Conservation (phyloP, 2,113 vertebrate genomes). For the Cavia aperea region DNA sequence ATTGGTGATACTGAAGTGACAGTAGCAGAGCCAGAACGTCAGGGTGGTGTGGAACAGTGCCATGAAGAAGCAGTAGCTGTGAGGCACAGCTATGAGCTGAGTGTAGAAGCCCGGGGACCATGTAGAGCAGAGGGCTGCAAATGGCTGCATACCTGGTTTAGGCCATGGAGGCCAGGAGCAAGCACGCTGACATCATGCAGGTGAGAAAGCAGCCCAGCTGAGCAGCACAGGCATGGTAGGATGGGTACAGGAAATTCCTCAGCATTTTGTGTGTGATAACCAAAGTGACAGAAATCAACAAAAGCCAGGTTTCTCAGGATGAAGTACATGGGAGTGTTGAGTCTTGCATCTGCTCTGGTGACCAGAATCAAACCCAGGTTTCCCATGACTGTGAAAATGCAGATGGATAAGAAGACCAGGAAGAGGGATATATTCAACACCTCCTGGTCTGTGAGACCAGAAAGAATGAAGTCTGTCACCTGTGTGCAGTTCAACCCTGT, state of each 20-base stretch:
- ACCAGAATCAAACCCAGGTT: too few relatives aligned
- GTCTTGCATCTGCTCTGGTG: too few relatives aligned
- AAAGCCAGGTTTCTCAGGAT: not conserved
- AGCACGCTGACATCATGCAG: not conserved
- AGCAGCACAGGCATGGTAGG: constrained; percentile 40
- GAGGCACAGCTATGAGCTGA: too few relatives aligned
- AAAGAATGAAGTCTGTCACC: constrained; percentile 26
- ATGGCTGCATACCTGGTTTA: constrained; percentile 60
- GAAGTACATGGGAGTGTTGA: too few relatives aligned
- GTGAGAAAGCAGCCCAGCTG: constrained; percentile 35
- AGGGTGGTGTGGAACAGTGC: too few relatives aligned
- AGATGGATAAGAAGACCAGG: too few relatives aligned
- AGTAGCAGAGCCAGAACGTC: too few relatives aligned
- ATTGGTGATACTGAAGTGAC: too few relatives aligned
- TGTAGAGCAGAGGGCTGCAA: constrained; percentile 44
- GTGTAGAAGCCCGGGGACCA: too few relatives aligned
- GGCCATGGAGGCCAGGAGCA: constrained; percentile 58
- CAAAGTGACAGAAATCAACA: constrained; percentile 52
- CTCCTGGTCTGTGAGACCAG: not conserved
- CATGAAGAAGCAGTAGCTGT: too few relatives aligned
- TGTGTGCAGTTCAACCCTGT: too few relatives aligned
- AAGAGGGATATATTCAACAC: not conserved
- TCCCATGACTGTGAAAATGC: too few relatives aligned
- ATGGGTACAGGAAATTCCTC: constrained; percentile 41
- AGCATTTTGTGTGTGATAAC: constrained; percentile 50